A percentile compares a stretch with the other conserved stretches of the same genome.
phyloP scores from a whole-genome alignment of 2,888 invertebrate species.

The Argyresthia albistria region DNA sequence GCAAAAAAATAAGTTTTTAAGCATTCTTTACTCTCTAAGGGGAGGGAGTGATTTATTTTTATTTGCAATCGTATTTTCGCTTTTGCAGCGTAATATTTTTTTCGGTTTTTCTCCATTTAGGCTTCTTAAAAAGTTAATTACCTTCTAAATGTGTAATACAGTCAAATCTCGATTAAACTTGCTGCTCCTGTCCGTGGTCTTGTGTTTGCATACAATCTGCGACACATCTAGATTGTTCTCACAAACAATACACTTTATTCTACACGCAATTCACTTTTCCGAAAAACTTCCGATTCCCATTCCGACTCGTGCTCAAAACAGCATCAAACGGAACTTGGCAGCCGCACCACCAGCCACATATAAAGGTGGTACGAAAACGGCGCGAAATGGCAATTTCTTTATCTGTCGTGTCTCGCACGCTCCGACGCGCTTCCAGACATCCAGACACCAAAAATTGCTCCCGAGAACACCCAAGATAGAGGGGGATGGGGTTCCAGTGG shows the following conservation, averaged over 20 bases:
- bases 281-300: neutral
- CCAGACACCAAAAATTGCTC: conserved; percentile 4
- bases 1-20: too few species aligned
- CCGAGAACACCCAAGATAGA: neutral
- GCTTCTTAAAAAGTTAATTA: neutral
- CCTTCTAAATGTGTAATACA: too few species aligned
- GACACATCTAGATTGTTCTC: too few species aligned
- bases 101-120: neutral
- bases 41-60: too few species aligned
- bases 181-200: too few species aligned
- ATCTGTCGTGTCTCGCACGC: neutral
- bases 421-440: neutral
- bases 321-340: neutral
- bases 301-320: neutral
- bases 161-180: too few species aligned
- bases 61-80: too few species aligned
- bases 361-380: neutral
- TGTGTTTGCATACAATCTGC: too few species aligned
- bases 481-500: too few species aligned
- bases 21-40: too few species aligned
- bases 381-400: neutral
- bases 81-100: too few species aligned
- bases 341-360: neutral
- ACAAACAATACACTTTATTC: neutral
- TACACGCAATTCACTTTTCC: neutral